Evolutionary conservation across 53 echinoderm and acorn worm species (phyloP).

Genomic region (Henricia sp.): DNA sequence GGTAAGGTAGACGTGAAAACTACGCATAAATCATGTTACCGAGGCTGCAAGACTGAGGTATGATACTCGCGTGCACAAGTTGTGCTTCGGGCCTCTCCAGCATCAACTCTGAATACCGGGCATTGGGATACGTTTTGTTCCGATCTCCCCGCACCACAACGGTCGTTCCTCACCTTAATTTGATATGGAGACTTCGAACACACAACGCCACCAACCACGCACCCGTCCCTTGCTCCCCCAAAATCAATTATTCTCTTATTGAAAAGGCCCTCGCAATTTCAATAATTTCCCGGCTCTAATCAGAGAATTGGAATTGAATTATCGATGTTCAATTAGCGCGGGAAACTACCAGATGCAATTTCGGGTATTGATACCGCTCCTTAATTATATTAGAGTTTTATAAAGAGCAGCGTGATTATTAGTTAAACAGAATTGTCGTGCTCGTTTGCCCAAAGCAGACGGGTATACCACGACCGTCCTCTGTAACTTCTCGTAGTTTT

Average conservation of each 20-base stretch:
- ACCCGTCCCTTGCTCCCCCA: conserved; percentile 8
- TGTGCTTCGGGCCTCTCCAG: neutral
- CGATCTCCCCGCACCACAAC: conserved; percentile 1
- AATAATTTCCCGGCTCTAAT: conserved; percentile 54
- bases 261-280: conserved; percentile 62
- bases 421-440: neutral
- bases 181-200: conserved; percentile 18
- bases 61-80: neutral
- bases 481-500: conserved; percentile 23
- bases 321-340: conserved; percentile 61
- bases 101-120: conserved; percentile 31
- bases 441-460: conserved; percentile 5
- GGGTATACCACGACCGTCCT: neutral
- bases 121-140: neutral
- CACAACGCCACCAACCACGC: conserved; percentile 50
- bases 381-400: conserved; percentile 49
- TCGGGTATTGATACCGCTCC: conserved; percentile 47
- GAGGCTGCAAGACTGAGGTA: neutral
- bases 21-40: conserved; percentile 61
- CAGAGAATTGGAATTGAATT: conserved; percentile 63
- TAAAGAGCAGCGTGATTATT: conserved; percentile 28
- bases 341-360: conserved; percentile 51
- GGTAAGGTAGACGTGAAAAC: conserved; percentile 50
- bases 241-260: conserved; percentile 53
- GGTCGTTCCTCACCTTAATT: conserved; percentile 26